Conservation (phyloP, 2,888 invertebrate genomes). For the Allygus modestus region DNA sequence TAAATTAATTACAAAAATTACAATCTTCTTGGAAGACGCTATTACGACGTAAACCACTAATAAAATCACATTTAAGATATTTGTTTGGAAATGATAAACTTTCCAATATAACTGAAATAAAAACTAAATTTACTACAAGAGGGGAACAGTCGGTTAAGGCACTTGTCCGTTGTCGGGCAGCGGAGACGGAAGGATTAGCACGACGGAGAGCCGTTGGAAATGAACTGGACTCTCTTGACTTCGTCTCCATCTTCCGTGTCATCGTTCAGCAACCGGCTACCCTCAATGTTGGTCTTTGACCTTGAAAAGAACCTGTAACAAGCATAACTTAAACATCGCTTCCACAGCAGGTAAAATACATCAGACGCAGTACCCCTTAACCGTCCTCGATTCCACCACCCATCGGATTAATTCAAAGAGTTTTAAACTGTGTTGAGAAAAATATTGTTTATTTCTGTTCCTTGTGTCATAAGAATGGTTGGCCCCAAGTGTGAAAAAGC, state of each 20-base stretch:
- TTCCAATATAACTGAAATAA: neutral
- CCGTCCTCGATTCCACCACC: neutral
- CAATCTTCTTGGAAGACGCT: constrained; percentile 33
- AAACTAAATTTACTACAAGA: neutral
- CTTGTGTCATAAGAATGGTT: too few relatives aligned
- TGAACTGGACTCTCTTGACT: constrained; percentile 3
- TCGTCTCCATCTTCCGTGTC: constrained; percentile 32
- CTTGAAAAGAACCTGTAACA: constrained; percentile 30
- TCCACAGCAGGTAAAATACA: neutral
- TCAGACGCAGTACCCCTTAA: neutral
- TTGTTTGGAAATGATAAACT: neutral
- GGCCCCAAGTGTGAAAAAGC: too few relatives aligned
- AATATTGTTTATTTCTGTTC: too few relatives aligned
- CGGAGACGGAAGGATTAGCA: neutral
- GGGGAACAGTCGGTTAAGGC: constrained; percentile 6
- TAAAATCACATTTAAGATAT: neutral
- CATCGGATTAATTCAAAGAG: neutral
- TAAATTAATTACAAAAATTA: constrained; percentile 4
- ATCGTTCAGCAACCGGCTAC: constrained; percentile 32
- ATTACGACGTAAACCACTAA: neutral
- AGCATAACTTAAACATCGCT: neutral
- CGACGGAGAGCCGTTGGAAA: neutral
- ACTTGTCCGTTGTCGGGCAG: neutral
- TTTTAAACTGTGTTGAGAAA: too few relatives aligned
- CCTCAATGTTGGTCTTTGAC: constrained; percentile 37